phyloP scores from a whole-genome alignment of 2,113 vertebrate genomes.

The Rhinichthys klamathensis region DNA sequence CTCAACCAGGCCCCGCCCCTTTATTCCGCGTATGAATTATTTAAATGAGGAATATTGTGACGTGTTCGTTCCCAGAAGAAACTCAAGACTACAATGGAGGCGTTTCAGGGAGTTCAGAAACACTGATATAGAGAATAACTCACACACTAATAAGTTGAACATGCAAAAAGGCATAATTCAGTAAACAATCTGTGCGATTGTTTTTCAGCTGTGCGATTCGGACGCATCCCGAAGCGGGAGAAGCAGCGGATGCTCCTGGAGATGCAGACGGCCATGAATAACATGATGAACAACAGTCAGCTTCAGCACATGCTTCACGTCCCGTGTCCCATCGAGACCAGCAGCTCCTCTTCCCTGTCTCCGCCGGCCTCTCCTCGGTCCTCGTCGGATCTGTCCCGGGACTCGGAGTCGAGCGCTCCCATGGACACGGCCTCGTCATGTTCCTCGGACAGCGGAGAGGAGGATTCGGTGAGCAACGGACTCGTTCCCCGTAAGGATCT shows the following conservation, averaged over 20 bases:
- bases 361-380: constrained; percentile 58
- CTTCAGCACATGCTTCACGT: constrained; percentile 73
- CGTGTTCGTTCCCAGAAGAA: too few relatives aligned
- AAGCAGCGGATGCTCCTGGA: constrained; percentile 98
- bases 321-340: constrained; percentile 59
- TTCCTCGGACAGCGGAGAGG: constrained; percentile 86
- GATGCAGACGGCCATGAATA: constrained; percentile 99
- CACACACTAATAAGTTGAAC: too few relatives aligned
- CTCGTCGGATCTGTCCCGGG: constrained; percentile 60
- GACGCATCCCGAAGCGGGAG: constrained; percentile 96
- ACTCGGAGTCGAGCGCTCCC: constrained; percentile 68
- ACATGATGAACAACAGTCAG: constrained; percentile 88
- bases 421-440: constrained; percentile 77
- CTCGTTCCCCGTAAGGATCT: constrained; percentile 28
- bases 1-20: too few relatives aligned
- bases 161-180: too few relatives aligned
- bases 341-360: constrained; percentile 63
- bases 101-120: too few relatives aligned
- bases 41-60: too few relatives aligned
- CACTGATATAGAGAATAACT: too few relatives aligned
- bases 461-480: constrained; percentile 80
- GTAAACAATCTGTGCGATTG: constrained; percentile 1
- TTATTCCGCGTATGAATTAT: too few relatives aligned
- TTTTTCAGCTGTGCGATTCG: constrained; percentile 90
- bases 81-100: too few relatives aligned